Evolutionary conservation across 1,140 invertebrate species (phyloP), one percentile per base, ranked within the genome.

Genomic region (Brachionus calyciflorus): DNA sequence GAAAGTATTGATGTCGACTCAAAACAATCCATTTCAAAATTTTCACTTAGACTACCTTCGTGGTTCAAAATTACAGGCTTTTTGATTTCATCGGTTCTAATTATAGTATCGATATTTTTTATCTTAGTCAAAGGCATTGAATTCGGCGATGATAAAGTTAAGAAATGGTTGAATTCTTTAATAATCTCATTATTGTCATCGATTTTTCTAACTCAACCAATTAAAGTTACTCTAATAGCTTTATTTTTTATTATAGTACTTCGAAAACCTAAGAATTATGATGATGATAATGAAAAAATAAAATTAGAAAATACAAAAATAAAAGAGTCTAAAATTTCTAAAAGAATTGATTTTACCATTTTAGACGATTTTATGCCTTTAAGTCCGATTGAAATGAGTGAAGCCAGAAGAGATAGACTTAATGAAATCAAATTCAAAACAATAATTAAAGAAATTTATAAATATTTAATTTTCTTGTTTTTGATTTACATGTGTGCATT

Each of bases 161-260:
- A 84, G 55, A 86, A 88, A 80, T 89, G 88, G 88, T 84, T 89
- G 4, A 85, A 86, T 1, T 87, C 87, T 0, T 83, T 88, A 75
- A 70, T 88, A 41, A 81, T 88, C 4, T 88, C 87, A 2, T 87
- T 88, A 81, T 84, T 88, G 76, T 83, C 84, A 51, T 87, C 87
- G 0, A 81, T 88, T 12, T 83, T 88, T 70, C 78, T 88, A 26
- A 88, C 87, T 24, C 87, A 88, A 79, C 88, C 88, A 12, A 83
- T 88, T 37, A 88, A 88, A 83, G 87, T 70, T 28, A 82, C 88
- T 79, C 78, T 87, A 21, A 80, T 85, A 30, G 87, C 87, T 0
- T 82, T 87, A 48, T 79, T 88, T 28, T 81, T 88, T 37, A 85
- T 86, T 2, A 80, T 86, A 65, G 79, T 88, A 21, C 83, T 86